phyloP scores from a whole-genome alignment of 2,888 invertebrate genomes.

The Hydrotaea diabolus region DNA sequence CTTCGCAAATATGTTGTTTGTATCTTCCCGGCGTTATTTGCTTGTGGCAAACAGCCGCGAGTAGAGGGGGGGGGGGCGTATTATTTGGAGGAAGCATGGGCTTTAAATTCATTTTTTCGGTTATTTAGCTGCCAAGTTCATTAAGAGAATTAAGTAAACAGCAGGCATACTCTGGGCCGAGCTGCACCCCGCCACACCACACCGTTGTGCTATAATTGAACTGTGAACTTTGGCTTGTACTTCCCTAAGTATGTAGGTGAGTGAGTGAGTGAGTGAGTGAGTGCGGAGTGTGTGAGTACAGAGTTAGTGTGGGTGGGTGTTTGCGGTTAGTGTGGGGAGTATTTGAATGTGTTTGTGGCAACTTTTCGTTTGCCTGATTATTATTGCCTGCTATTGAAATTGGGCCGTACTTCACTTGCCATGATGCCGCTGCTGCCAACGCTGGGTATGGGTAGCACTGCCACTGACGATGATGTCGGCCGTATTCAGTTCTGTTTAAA shows the following conservation, averaged over 20 bases:
- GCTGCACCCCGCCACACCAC: neutral
- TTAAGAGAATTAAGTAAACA: conserved; percentile 56
- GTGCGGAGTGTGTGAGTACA: neutral
- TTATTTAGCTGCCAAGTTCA: conserved; percentile 61
- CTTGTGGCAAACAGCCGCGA: no score
- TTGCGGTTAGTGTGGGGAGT: neutral
- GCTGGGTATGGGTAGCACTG: neutral
- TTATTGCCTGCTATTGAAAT: conserved; percentile 33
- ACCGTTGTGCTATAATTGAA: neutral
- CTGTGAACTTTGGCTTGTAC: conserved; percentile 20
- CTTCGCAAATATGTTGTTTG: no score
- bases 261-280: neutral
- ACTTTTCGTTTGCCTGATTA: conserved; percentile 40
- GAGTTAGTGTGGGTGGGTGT: neutral
- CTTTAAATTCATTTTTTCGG: conserved; percentile 15
- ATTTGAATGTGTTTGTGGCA: conserved; percentile 22
- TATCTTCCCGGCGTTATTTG: no score
- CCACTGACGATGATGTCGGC: neutral
- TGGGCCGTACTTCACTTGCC: neutral
- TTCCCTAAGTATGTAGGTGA: neutral
- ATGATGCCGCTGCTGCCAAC: neutral
- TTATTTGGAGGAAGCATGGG: neutral
- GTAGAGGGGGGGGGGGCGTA: neutral
- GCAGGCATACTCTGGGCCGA: neutral
- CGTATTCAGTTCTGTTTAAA: neutral